Base-by-base conservation (phyloP, 1,140 invertebrate genomes). In the Drosophila obscura region DNA sequence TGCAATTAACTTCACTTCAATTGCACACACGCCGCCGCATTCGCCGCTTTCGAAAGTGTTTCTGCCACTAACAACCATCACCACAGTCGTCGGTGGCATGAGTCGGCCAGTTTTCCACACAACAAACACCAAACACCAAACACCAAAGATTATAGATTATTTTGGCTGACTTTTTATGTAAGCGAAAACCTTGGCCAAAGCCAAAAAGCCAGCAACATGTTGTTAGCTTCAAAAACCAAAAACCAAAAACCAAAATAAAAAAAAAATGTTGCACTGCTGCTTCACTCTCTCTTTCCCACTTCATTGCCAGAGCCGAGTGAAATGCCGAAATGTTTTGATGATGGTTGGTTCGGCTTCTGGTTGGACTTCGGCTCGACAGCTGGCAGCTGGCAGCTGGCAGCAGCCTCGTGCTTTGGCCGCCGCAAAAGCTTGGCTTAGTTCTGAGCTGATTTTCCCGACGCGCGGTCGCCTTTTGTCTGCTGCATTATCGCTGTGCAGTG, bases 1-100 rank as follows among this genome's bases (percentile, higher is more conserved):
- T 85, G 78, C 81, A 85, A 85, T 85, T 85, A 85, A 85, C 82
- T 75, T 73, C 81, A 85, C 82, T 75, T 73, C 81, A 85, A 83
- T 84, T 83, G 80, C 80, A 49, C 77, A 63, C 43, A 55, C n/a
- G 51, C 44, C 28, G 57, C 55, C 43, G 41, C 61, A 9, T 16
- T 22, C 7, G 55, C 43, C 44, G 50, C 64, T 87, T 85, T 85
- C 73, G 81, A 85, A 85, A 85, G 81, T 85, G 81, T 87, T 87
- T 80, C 51, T 73, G 50, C 79, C 72, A 82, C 71, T 16, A 56
- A 13, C 6, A 43, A 58, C 61, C 74, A 58, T 57, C 74, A 19
- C 19, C 19, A 19, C 19, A 19, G 19, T 19, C 19, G 19, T 19
- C 19, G 19, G 19, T 19, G 19, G 64, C 51, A 45, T 83, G 75